phyloP scores from a whole-genome alignment of 2,797 vertebrate species.

The Lophius americanus region DNA sequence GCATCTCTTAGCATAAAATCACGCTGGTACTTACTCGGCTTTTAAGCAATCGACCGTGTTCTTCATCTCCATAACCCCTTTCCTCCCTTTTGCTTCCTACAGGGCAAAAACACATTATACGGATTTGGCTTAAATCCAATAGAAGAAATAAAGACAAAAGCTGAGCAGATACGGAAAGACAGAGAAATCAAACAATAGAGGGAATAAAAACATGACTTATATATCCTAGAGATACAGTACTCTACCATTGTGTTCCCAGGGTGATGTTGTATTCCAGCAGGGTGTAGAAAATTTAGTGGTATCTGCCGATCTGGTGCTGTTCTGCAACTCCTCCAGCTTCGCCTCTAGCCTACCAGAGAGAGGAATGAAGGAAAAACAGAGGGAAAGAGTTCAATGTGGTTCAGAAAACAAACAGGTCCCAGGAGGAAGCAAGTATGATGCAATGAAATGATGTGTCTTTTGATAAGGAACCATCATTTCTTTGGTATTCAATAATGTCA shows the following conservation, averaged over 20 bases:
- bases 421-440: neutral
- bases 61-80: constrained; percentile 64
- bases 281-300: constrained; percentile 80
- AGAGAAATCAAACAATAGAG: neutral
- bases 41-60: constrained; percentile 46
- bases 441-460: neutral
- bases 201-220: constrained; percentile 33
- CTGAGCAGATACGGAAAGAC: constrained; percentile 26
- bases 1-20: constrained; percentile 13
- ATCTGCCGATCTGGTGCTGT: constrained; percentile 70
- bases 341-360: constrained; percentile 76
- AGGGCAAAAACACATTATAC: constrained; percentile 68
- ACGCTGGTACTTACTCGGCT: constrained; percentile 70
- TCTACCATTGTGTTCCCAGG: constrained; percentile 79
- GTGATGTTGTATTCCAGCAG: constrained; percentile 78
- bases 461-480: neutral
- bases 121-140: neutral
- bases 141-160: constrained; percentile 6
- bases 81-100: constrained; percentile 72
- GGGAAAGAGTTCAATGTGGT: neutral
- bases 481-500: too few relatives aligned
- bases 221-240: constrained; percentile 24
- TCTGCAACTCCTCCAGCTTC: constrained; percentile 84
- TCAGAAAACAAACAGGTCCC: neutral
- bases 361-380: neutral